Evolutionary conservation across 2,888 invertebrate genomes (phyloP).

Genomic region (Sarcophaga caerulescens): DNA sequence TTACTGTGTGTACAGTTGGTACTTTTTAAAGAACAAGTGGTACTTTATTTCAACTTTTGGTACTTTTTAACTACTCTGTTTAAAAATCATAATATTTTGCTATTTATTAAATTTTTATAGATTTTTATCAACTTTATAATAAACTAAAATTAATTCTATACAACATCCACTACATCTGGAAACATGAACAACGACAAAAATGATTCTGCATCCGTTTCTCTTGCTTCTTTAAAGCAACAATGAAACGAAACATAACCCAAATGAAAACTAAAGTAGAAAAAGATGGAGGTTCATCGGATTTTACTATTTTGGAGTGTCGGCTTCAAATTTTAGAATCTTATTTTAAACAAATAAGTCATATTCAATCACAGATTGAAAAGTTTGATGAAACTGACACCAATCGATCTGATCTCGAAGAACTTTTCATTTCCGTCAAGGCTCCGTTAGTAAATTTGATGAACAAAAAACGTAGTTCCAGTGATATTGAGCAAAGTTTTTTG

Average conservation of each 20-base stretch:
- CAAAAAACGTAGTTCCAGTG: not conserved
- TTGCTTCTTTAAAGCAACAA: slow-evolving; percentile 44
- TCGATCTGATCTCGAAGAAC: not conserved
- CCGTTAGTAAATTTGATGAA: not conserved
- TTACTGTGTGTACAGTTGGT: not conserved
- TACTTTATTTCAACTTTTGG: too few species aligned
- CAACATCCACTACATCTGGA: too few species aligned
- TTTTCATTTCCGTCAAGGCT: not conserved
- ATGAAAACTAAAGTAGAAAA: slow-evolving; percentile 44
- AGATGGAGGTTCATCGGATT: slow-evolving; percentile 24
- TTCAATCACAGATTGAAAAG: slow-evolving; percentile 13
- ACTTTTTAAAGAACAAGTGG: not conserved
- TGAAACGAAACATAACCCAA: slow-evolving; percentile 42
- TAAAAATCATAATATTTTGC: too few species aligned
- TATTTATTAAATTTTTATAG: not conserved
- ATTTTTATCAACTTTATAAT: not conserved
- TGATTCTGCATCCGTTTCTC: too few species aligned
- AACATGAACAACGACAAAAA: too few species aligned
- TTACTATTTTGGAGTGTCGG: slow-evolving; percentile 48
- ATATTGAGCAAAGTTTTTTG: not conserved
- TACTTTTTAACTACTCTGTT: too few species aligned
- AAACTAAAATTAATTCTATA: not conserved
- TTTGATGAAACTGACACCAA: not conserved
- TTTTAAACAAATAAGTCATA: slow-evolving; percentile 50
- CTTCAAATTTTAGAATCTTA: slow-evolving; percentile 48